Percentiles rank a stretch among this genome's conserved stretches.
These are phyloP conservation scores for Platycercus adscitus DNA, from an alignment of 2,113 vertebrate genomes.

Conservation along the genomic window DNA sequence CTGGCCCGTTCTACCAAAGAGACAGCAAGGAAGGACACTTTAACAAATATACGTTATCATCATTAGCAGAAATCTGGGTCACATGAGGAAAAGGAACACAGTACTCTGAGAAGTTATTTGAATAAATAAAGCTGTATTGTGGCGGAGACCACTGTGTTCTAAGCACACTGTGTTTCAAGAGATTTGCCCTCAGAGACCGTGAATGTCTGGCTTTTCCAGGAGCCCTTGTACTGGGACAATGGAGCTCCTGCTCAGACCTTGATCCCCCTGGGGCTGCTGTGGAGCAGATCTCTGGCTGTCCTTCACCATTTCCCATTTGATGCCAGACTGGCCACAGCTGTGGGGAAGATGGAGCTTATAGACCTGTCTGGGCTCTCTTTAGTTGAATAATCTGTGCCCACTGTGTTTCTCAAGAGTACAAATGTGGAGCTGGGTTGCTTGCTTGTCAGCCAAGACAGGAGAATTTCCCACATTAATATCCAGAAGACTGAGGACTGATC, in stretches of 20 bases:
- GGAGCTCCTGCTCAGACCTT: not conserved
- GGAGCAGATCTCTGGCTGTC: not conserved
- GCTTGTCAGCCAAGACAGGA: not conserved
- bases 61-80: constrained; percentile 31
- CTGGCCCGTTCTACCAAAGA: not conserved
- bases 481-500: not conserved
- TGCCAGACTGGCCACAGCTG: not conserved
- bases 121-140: not conserved
- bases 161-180: not conserved
- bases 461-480: not conserved
- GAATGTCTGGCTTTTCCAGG: not conserved
- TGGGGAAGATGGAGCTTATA: not conserved
- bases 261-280: not conserved
- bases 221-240: not conserved
- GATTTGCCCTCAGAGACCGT: not conserved
- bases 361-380: not conserved
- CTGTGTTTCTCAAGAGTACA: not conserved
- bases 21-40: not conserved
- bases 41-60: constrained; percentile 21
- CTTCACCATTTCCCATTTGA: not conserved
- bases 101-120: constrained; percentile 18
- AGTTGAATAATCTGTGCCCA: not conserved
- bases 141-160: not conserved
- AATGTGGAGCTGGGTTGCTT: not conserved
- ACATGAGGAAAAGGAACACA: constrained; percentile 18